phyloP scores from a whole-genome alignment of 1,140 invertebrate genomes.

The Medauroidea extradentata region DNA sequence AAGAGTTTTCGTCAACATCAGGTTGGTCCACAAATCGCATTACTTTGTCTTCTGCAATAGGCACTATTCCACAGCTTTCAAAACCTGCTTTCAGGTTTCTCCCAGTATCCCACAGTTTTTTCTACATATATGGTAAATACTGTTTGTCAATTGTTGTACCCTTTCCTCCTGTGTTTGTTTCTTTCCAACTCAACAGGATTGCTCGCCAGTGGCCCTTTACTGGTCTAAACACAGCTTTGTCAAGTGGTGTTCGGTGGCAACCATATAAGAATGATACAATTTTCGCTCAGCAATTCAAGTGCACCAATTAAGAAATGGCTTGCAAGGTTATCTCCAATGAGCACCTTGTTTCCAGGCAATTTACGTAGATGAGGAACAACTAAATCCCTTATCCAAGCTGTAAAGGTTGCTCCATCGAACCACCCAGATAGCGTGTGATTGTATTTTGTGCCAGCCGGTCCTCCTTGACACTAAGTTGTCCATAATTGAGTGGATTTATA shows the following conservation, averaged over 20 bases:
- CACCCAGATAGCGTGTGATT: slow-evolving; percentile 26
- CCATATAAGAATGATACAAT: slow-evolving; percentile 17
- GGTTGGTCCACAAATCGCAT: too few relatives aligned
- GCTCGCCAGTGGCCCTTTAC: neutral
- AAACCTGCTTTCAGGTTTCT: slow-evolving; percentile 1
- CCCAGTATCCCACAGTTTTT: slow-evolving; percentile 10
- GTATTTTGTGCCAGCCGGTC: slow-evolving; percentile 20
- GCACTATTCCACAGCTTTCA: too few relatives aligned
- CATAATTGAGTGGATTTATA: slow-evolving; percentile 24
- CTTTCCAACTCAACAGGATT: slow-evolving; percentile 4
- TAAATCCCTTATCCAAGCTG: slow-evolving; percentile 24
- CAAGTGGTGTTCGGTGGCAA: slow-evolving; percentile 21
- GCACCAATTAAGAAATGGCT: neutral
- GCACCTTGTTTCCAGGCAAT: slow-evolving; percentile 15
- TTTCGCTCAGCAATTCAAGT: slow-evolving; percentile 30
- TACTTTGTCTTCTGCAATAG: too few relatives aligned
- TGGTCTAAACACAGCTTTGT: slow-evolving; percentile 7
- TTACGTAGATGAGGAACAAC: slow-evolving; percentile 14
- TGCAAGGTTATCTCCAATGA: slow-evolving; percentile 19
- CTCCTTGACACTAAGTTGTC: slow-evolving; percentile 23
- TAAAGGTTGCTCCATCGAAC: slow-evolving; percentile 25
- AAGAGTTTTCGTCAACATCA: too few relatives aligned
- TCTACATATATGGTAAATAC: slow-evolving; percentile 10
- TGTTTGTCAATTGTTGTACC: slow-evolving; percentile 8
- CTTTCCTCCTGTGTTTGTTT: neutral